A percentile compares a stretch with the other conserved stretches of the same genome.
phyloP scores from a whole-genome alignment of 2,113 vertebrate species.

The Protobothrops flavoviridis region DNA sequence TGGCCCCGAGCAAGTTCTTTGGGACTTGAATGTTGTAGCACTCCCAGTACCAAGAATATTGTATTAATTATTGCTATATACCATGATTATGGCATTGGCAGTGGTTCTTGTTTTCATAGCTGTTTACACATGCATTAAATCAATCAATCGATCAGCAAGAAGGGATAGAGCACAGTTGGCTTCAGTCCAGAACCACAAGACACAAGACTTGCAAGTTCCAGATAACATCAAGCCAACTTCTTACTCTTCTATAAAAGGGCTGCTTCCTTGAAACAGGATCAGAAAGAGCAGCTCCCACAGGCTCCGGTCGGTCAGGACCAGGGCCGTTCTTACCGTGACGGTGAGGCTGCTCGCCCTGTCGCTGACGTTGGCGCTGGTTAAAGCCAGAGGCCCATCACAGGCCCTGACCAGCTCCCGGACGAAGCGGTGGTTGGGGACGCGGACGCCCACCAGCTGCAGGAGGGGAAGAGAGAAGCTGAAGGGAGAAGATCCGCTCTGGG shows the following conservation, averaged over 20 bases:
- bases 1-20: background rate
- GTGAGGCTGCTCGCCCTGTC: conserved; percentile 81
- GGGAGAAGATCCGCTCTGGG: no score
- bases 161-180: background rate
- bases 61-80: background rate
- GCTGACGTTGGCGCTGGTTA: conserved; percentile 94
- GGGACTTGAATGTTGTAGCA: background rate
- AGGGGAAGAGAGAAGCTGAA: background rate
- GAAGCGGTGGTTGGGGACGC: conserved; percentile 87
- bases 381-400: conserved; percentile 84
- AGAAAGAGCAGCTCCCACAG: background rate
- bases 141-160: background rate
- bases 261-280: rapidly evolving
- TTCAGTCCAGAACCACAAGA: background rate
- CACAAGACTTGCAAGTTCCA: background rate
- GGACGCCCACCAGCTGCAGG: conserved; percentile 87
- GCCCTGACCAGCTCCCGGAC: conserved; percentile 80
- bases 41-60: background rate
- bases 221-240: background rate
- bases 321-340: conserved; percentile 73
- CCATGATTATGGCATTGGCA: background rate
- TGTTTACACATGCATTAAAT: background rate
- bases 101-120: background rate
- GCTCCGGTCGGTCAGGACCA: background rate
- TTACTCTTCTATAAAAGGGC: background rate